These are phyloP conservation scores for Pleuronectes platessa DNA, from an alignment of 2,113 vertebrate species.

Conservation along the genomic window DNA sequence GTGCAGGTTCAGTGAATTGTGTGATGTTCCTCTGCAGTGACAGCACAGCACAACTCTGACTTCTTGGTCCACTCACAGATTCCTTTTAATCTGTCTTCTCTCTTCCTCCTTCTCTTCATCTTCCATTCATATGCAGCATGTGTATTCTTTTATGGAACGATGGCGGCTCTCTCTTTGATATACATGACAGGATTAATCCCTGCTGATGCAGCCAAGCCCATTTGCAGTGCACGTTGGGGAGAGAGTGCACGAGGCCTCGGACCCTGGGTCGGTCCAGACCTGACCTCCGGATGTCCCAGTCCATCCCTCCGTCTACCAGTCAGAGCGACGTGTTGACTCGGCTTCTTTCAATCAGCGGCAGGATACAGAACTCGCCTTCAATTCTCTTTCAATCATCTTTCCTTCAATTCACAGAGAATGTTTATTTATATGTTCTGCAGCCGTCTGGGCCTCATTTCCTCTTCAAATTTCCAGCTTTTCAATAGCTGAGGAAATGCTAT, in stretches of 20 bases:
- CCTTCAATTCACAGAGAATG: constrained; percentile 16
- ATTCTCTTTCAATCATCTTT: constrained; percentile 12
- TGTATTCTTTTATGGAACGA: constrained; percentile 18
- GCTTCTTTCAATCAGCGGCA: background rate
- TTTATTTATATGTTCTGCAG: constrained; percentile 40
- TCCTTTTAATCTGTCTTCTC: constrained; percentile 58
- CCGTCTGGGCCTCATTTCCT: constrained; percentile 12
- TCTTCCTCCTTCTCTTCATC: constrained; percentile 14
- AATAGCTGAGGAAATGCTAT: constrained; percentile 33
- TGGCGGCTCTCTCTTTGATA: constrained; percentile 60
- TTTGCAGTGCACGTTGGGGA: background rate
- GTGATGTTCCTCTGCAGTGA: constrained; percentile 17
- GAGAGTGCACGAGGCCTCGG: background rate
- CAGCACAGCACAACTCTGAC: constrained; percentile 22
- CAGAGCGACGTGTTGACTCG: background rate
- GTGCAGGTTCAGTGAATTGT: constrained; percentile 8
- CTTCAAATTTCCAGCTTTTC: constrained; percentile 7
- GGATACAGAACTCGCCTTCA: constrained; percentile 31
- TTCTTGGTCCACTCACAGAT: constrained; percentile 56
- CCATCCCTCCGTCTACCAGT: constrained; percentile 24
- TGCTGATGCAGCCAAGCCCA: constrained; percentile 28
- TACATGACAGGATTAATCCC: constrained; percentile 33
- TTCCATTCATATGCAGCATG: constrained; percentile 31
- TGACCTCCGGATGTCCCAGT: constrained; percentile 40
- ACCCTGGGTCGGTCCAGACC: constrained; percentile 25